Evolutionary conservation across 2,113 vertebrate species (phyloP).

Genomic region (Heterotis niloticus): DNA sequence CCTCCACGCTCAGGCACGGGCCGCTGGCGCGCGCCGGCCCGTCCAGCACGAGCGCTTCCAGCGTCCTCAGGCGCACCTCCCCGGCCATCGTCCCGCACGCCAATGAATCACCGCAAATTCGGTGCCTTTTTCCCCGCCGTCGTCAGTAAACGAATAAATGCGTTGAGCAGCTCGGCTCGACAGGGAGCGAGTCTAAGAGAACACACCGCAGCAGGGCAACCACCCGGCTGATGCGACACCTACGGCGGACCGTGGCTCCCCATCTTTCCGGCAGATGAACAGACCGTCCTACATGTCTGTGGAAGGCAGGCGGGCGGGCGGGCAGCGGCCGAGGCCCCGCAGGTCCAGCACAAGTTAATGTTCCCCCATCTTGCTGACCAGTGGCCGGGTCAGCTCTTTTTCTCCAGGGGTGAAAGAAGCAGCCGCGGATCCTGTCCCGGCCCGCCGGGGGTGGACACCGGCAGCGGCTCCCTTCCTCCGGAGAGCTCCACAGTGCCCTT

Average conservation of each 20-base stretch:
- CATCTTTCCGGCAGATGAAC: background rate
- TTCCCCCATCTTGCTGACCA: background rate
- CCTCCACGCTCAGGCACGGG: conserved; percentile 91
- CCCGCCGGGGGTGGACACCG: background rate
- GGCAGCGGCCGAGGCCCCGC: background rate
- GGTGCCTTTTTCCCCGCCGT: too few relatives aligned
- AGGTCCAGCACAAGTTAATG: background rate
- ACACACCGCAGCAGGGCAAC: too few relatives aligned
- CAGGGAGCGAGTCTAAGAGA: too few relatives aligned
- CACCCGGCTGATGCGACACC: background rate
- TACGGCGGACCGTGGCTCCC: background rate
- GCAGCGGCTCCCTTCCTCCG: background rate
- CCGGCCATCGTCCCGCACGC: conserved; percentile 79
- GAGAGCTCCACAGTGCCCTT: too few relatives aligned
- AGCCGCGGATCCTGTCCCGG: background rate
- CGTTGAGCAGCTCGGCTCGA: too few relatives aligned
- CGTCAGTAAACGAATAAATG: too few relatives aligned
- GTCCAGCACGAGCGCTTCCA: conserved; percentile 94
- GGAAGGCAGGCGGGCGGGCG: background rate
- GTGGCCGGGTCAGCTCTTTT: background rate
- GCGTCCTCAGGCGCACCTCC: conserved; percentile 95
- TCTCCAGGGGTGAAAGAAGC: background rate
- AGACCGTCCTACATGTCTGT: conserved; percentile 5
- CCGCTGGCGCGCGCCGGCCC: conserved; percentile 82
- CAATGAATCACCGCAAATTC: background rate